Evolutionary conservation across 1,140 invertebrate species (phyloP), one percentile per base, ranked within the genome.

Genomic region (Parasteatoda tepidariorum): DNA sequence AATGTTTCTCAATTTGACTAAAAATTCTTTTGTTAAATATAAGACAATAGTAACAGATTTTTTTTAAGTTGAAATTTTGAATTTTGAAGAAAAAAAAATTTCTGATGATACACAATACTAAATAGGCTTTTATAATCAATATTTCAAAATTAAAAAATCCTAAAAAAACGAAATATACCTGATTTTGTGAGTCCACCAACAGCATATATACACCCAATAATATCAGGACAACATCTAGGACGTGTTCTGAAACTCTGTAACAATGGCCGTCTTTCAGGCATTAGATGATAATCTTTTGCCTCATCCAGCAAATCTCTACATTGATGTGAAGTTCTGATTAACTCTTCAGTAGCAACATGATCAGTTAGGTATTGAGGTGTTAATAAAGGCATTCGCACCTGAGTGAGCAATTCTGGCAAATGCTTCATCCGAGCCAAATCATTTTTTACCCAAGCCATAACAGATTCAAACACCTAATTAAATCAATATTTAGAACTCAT

Each of bases 151-250:
- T 48, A 48, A 62, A 62, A 28, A 62, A 28, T 9, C 15, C 15
- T 26, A 2, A 3, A 9, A 0, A 24, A 28, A 5, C n/a, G 6
- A 28, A 24, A 9, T 38, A 54, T 88, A 92, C 92, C 93, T 86
- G 93, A 94, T 88, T 95, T 95, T 41, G 94, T 95, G 13, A 96
- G 89, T 6, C 95, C 95, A 18, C 95, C 96, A 79, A 97, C 94
- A 83, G 95, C 95, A 90, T 95, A 97, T 84, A 97, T 96, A 85
- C 95, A 92, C 1, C 95, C 95, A 57, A 90, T 88, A 54, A 92
- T 88, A 87, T 92, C 93, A 86, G 94, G 93, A 86, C 94, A 94
- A 85, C 92, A 93, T 38, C 95, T 90, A 34, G 95, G 94, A 85
- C 93, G 90, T 15, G 93, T 94, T 84, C 92, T 91, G 88, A 94